These are phyloP conservation scores for Rhinoderma darwinii DNA, from an alignment of 2,113 vertebrate genomes.

Conservation along the genomic window DNA sequence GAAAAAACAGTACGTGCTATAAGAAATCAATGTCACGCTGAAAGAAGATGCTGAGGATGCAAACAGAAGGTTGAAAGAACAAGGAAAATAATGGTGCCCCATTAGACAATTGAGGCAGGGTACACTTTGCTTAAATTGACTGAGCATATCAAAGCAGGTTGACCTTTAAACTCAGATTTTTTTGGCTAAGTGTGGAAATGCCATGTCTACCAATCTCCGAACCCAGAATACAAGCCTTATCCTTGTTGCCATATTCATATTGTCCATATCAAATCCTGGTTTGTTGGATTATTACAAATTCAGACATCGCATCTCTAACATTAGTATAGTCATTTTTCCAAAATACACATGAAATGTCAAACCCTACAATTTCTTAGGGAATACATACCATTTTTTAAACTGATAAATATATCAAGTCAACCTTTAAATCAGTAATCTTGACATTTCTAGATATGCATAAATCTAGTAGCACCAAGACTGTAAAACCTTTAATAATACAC, in stretches of 20 bases:
- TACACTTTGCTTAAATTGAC: too few species aligned
- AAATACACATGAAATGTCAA: neutral
- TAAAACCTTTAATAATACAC: neutral
- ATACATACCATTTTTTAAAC: neutral
- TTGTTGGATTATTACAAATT: neutral
- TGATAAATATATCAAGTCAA: constrained; percentile 27
- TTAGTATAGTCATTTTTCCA: neutral
- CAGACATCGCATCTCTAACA: neutral
- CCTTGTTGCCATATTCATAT: neutral
- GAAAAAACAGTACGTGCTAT: too few species aligned
- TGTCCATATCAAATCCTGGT: neutral
- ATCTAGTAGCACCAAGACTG: neutral
- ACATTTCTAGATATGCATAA: constrained; percentile 23
- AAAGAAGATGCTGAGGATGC: too few species aligned
- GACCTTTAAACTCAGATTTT: neutral
- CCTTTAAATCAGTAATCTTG: constrained; percentile 31
- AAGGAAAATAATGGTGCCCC: too few species aligned
- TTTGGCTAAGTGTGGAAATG: neutral
- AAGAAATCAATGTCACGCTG: too few species aligned
- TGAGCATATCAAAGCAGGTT: too few species aligned
- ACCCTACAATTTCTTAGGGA: neutral
- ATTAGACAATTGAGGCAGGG: too few species aligned
- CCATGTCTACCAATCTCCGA: neutral
- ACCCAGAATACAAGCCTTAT: neutral
- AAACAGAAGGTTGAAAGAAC: too few species aligned